Percentiles rank a stretch among this genome's conserved stretches.
Evolutionary conservation across 2,797 vertebrate genomes (phyloP).

Genomic region (Pseudochromis fuscus): DNA sequence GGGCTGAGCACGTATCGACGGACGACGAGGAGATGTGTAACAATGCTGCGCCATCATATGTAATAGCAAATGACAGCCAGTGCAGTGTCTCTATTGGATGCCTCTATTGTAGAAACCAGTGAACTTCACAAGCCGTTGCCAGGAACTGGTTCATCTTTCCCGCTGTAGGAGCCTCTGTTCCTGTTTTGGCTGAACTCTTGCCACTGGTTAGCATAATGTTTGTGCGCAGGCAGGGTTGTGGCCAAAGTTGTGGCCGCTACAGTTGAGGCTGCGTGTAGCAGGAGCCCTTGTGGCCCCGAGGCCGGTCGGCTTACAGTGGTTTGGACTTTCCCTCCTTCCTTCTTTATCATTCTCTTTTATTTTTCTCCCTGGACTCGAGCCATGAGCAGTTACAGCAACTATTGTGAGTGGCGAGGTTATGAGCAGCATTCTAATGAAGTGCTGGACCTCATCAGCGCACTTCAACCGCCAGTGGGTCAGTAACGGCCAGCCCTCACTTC

Average conservation of each 20-base stretch:
- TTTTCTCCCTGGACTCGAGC: conserved; percentile 69
- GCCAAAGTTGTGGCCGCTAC: conserved; percentile 34
- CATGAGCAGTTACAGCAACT: conserved; percentile 73
- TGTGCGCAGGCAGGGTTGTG: conserved; percentile 47
- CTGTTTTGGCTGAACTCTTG: conserved; percentile 78
- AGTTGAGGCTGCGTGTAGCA: conserved; percentile 27
- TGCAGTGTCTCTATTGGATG: conserved; percentile 43
- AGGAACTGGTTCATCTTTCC: conserved; percentile 54
- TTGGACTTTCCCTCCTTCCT: conserved; percentile 69
- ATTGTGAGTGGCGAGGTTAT: conserved; percentile 66
- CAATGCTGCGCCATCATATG: conserved; percentile 63
- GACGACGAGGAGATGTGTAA: conserved; percentile 68
- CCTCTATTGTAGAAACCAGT: conserved; percentile 61
- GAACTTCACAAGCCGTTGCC: conserved; percentile 50
- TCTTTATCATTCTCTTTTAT: conserved; percentile 48
- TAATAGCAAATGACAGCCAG: conserved; percentile 78
- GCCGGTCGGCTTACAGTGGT: conserved; percentile 71
- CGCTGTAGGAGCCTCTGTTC: conserved; percentile 52
- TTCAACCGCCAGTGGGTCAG: conserved; percentile 59
- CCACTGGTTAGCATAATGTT: conserved; percentile 70
- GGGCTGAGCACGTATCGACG: conserved; percentile 58
- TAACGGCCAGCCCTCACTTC: conserved; percentile 53
- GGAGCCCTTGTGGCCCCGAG: conserved; percentile 36
- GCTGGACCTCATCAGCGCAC: conserved; percentile 64
- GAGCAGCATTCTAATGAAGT: conserved; percentile 74